These are phyloP conservation scores for Miichthys miiuy DNA, from an alignment of 2,797 vertebrate species.

Conservation along the genomic window DNA sequence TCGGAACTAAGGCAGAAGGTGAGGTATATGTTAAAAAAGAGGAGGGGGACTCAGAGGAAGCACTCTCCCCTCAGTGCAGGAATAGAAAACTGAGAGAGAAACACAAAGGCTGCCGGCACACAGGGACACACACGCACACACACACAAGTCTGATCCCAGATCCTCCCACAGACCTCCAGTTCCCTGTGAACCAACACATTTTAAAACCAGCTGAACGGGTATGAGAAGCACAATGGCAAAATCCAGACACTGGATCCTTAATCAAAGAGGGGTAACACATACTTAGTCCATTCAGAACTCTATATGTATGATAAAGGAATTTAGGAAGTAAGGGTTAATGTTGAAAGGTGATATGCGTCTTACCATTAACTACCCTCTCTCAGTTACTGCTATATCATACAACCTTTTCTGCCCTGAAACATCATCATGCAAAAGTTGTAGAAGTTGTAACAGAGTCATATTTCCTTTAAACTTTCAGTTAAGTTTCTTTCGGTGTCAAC, in stretches of 20 bases:
- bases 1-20: conserved; percentile 89
- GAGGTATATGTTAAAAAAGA: conserved; percentile 90
- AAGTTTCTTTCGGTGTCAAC: conserved; percentile 9
- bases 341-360: conserved; percentile 29
- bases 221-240: conserved; percentile 60
- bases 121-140: conserved; percentile 59
- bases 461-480: conserved; percentile 16
- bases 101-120: conserved; percentile 80
- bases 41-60: conserved; percentile 82
- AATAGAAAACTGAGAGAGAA: conserved; percentile 87
- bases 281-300: conserved; percentile 52
- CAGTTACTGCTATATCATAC: conserved; percentile 32
- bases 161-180: conserved; percentile 60
- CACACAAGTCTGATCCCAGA: conserved; percentile 65
- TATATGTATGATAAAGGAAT: conserved; percentile 53
- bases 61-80: conserved; percentile 88
- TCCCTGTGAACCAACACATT: conserved; percentile 70
- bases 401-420: conserved; percentile 48
- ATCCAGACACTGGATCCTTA: conserved; percentile 64
- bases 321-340: conserved; percentile 32
- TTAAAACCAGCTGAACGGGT: conserved; percentile 69
- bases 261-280: conserved; percentile 43
- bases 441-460: conserved; percentile 19
- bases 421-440: conserved; percentile 57
- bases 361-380: conserved; percentile 22